Evolutionary conservation across 2,797 vertebrate genomes (phyloP), one percentile per base, ranked within the genome.

Genomic region (Chloroceryle inda): DNA sequence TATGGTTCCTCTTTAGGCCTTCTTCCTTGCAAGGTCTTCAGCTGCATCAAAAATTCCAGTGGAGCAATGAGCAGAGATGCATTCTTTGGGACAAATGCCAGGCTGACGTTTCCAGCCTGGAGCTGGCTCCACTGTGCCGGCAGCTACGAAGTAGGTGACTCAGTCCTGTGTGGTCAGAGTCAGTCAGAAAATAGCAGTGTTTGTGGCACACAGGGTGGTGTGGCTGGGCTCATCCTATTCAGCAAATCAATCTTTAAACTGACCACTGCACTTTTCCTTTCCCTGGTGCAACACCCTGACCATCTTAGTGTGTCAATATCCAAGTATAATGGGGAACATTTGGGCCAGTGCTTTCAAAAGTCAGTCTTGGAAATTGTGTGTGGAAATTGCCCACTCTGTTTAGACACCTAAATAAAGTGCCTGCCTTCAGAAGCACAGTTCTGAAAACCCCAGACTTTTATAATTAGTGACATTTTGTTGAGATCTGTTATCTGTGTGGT

Each of bases 401-500:
- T 62, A 84, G 73, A 40, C 16, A 35, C 27, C 35, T 58, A 59
- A 78, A 58, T 58, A 40, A 75, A 75, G n/a, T 24, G 29, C 50
- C 20, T 75, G 1, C 24, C 89, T 88, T 82, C 74, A 92, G 63
- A 92, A 84, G 62, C 8, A 10, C 2, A 0, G 35, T 45, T 86
- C 80, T 93, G 85, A 95, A 97, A 96, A 61, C 77, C 79, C 88
- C 33, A 0, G 45, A 49, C 76, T 85, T 58, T 92, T 74, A 90
- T 95, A 44, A 71, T 88, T 81, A 85, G 80, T 92, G 89, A 92
- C 82, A 24, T 95, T 73, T 76, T 84, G 67, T 58, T 84, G 74
- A 96, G 89, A 95, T 95, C 82, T 49, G 45, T 96, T 94, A 94
- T 94, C 94, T 95, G 17, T 27, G 73, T 18, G 63, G 89, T 96